These are phyloP conservation scores for Macropis europaea DNA, from an alignment of 2,888 invertebrate genomes.

Conservation along the genomic window DNA sequence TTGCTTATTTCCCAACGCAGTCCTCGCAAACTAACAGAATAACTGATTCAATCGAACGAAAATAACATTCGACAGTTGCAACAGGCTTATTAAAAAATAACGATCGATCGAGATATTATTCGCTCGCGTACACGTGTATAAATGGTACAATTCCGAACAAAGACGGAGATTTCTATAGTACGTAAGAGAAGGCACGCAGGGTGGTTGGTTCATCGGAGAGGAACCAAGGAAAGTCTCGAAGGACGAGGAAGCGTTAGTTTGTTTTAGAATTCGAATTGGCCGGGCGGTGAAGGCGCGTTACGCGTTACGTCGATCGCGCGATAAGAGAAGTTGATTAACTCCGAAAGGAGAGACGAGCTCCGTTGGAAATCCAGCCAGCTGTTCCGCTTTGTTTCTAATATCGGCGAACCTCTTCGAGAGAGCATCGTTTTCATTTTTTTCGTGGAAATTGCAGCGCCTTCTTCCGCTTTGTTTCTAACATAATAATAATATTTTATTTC, in stretches of 20 bases:
- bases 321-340: constrained; percentile 49
- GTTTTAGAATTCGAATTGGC: constrained; percentile 43
- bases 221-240: constrained; percentile 73
- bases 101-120: too few species aligned
- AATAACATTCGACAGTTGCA: too few species aligned
- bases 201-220: constrained; percentile 73
- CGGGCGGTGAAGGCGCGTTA: constrained; percentile 48
- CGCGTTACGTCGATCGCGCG: constrained; percentile 45
- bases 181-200: constrained; percentile 71
- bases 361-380: constrained; percentile 23
- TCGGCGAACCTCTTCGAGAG: background rate
- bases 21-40: too few species aligned
- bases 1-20: too few species aligned
- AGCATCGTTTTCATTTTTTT: too few species aligned
- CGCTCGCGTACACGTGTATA: too few species aligned
- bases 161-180: constrained; percentile 18
- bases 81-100: too few species aligned
- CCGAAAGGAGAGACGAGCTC: constrained; percentile 32
- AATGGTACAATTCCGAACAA: too few species aligned
- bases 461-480: too few species aligned
- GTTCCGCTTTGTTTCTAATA: constrained; percentile 38
- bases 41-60: too few species aligned
- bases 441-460: too few species aligned
- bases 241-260: constrained; percentile 54
- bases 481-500: too few species aligned